Base-by-base conservation (phyloP, 2,797 vertebrate species). In the Anguilla megastoma region DNA sequence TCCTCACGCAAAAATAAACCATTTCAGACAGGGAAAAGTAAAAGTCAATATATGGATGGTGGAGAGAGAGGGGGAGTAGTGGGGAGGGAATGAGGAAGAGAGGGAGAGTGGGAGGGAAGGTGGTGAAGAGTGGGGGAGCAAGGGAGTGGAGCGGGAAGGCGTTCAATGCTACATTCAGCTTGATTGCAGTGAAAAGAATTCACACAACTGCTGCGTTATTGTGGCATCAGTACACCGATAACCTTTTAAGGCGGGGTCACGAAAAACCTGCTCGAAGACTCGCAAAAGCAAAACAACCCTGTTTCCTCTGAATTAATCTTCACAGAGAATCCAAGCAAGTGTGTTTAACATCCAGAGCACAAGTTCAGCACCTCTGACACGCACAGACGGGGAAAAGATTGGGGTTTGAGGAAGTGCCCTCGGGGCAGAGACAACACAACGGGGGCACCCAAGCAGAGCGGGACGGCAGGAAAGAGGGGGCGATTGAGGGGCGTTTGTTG, bases 281-380 rank as follows among this genome's bases (percentile, higher is more conserved):
- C 89, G 90, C 89, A 88, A 90, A 92, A 93, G 90, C 89, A 90
- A 74, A 93, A 91, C 92, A 91, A 89, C 88, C 88, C 90, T 87
- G 83, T 91, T 94, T 95, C 92, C 92, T 93, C 63, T 86, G 14
- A 90, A 92, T 91, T 92, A 93, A 90, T 60, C 90, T 90, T 92
- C 1, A 88, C 74, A 1, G 27, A 88, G 87, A 91, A 91, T 91
- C 89, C 69, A 30, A 6, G 9, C 74, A 86, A 89, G 87, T 14
- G 14, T 85, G 89, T 90, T 93, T 94, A 90, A 90, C 89, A 87
- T 92, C n/a, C 41, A 86, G 89, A 90, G 90, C 0, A 90, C 89
- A 71, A 41, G 24, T 82, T 33, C 27, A 69, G 21, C 21, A 82
- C 48, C 60, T 33, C 60, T 86, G 92, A 92, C 58, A 89, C 79